Conservation (phyloP, 1,140 invertebrate genomes). For the Dysdera silvatica region DNA sequence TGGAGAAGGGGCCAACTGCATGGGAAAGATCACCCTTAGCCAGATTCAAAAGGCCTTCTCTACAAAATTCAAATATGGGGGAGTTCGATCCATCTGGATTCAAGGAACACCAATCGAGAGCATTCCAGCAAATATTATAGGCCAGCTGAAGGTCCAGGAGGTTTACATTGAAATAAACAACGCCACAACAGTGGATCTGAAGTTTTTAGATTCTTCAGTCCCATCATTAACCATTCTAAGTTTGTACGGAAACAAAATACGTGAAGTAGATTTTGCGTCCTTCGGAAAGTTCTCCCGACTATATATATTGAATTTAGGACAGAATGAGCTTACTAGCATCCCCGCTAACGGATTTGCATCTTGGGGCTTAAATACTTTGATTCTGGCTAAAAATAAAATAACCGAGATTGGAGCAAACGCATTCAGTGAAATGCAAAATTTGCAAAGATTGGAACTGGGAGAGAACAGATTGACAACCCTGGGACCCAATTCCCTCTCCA, state of each 20-base stretch:
- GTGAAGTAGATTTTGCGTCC: neutral
- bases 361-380: constrained; percentile 4
- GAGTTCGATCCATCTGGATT: constrained; percentile 15
- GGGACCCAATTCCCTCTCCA: constrained; percentile 8
- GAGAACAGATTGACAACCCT: constrained; percentile 1
- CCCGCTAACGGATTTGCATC: constrained; percentile 6
- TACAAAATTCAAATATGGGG: constrained; percentile 12
- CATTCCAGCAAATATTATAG: constrained; percentile 12
- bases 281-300: neutral
- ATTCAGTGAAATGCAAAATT: constrained; percentile 3
- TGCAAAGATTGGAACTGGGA: constrained; percentile 11
- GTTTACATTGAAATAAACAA: constrained; percentile 21
- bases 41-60: constrained; percentile 17
- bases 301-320: constrained; percentile 3
- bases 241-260: constrained; percentile 21
- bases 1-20: constrained; percentile 26
- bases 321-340: constrained; percentile 7
- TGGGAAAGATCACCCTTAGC: neutral
- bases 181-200: neutral
- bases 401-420: constrained; percentile 13
- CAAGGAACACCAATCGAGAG: constrained; percentile 18
- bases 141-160: constrained; percentile 7
- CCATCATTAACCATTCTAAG: constrained; percentile 1
- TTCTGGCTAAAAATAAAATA: constrained; percentile 19
- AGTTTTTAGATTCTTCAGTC: constrained; percentile 8